Base-by-base conservation (phyloP, 1,140 invertebrate species). In the Scaptomyza montana region DNA sequence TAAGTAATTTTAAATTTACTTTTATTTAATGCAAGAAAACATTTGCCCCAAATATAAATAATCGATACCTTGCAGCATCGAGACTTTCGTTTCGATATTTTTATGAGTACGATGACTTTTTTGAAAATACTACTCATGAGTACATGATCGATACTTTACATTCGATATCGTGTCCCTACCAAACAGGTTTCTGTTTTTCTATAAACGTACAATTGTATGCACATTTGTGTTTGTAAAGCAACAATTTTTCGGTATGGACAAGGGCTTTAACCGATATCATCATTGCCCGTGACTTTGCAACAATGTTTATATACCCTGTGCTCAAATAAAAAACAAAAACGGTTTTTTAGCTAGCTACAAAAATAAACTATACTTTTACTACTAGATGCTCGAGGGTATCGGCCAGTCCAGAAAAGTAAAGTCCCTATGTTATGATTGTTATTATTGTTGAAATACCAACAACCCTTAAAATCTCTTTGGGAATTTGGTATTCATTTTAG, bases 251-350 rank as follows among this genome's bases (percentile, higher is more conserved):
- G 57, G 66, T 50, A 13, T 57, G 49, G 49, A 49, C 45, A 62
- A 59, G 51, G 46, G 67, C 57, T 43, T 43, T 12, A 43, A n/a
- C n/a, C 39, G 12, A n/a, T 12, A 43, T 80, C 84, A 85, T 85
- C 80, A 85, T 85, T 85, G 74, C 73, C 80, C 77, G 69, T 85
- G 80, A 85, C 80, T 74, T 85, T 77, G 80, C 80, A 74, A 67
- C 68, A 80, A 80, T 86, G 68, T 77, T 79, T 28, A n/a, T 2
- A 64, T 62, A 68, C 30, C 39, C 47, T 53, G 62, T n/a, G 16
- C n/a, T 12, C 10, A 43, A 51, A 9, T 9, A 8, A 36, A 36
- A 36, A 8, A 7, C 8, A 7, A 9, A 36, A 8, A 36, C 7
- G 33, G 33, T 36, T 1, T 36, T 10, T 36, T 9, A 36, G 33